phyloP scores from a whole-genome alignment of 2,797 vertebrate genomes.

The Linurgus olivaceus region DNA sequence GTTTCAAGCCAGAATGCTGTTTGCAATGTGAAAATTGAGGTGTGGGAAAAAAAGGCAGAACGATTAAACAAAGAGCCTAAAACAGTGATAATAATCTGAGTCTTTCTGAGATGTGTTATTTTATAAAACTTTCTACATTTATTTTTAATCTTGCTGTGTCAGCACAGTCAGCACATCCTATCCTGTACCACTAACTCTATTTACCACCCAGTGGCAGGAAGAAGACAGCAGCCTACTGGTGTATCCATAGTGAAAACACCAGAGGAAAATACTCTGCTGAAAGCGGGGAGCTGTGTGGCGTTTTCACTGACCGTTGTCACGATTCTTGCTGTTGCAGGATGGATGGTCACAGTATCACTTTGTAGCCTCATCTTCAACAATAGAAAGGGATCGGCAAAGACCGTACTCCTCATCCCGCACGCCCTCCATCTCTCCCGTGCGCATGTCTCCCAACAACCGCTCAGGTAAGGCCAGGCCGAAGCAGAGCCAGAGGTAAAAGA shows the following conservation, averaged over 20 bases:
- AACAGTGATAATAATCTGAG: neutral
- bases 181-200: neutral
- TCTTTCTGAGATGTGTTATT: neutral
- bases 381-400: constrained; percentile 96
- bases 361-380: constrained; percentile 96
- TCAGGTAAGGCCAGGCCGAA: constrained; percentile 82
- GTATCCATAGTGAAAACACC: neutral
- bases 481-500: neutral
- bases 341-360: constrained; percentile 99
- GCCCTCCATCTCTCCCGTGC: constrained; percentile 95
- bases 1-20: neutral
- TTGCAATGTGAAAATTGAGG: neutral
- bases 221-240: neutral
- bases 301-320: neutral
- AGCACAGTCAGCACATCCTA: neutral
- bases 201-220: neutral
- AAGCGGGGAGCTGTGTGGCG: rapidly evolving
- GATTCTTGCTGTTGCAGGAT: constrained; percentile 78
- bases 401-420: constrained; percentile 97
- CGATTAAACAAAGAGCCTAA: neutral
- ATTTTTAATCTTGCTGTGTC: neutral
- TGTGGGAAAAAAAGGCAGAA: neutral
- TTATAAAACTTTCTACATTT: neutral
- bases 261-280: neutral
- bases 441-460: constrained; percentile 97